Conservation (phyloP, 1,140 invertebrate species). For the Rhysida immarginata region DNA sequence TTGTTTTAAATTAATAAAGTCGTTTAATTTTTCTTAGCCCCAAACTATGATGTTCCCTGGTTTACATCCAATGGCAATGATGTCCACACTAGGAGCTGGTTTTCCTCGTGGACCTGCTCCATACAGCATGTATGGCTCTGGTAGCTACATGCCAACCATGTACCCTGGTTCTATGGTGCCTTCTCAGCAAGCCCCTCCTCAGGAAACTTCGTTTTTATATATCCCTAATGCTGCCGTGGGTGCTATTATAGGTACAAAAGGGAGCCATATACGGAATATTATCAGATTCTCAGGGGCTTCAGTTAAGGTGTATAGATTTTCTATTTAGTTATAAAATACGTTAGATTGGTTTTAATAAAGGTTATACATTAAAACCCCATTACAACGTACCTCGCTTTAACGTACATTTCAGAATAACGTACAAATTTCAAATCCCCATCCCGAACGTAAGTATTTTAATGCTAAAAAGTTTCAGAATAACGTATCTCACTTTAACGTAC, state of each 20-base stretch:
- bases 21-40: slow-evolving; percentile 43
- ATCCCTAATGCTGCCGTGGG: slow-evolving; percentile 95
- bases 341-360: no score
- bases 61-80: slow-evolving; percentile 89
- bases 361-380: no score
- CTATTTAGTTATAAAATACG: no score
- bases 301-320: slow-evolving; percentile 45
- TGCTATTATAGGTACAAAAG: slow-evolving; percentile 92
- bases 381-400: no score
- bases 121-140: slow-evolving; percentile 23
- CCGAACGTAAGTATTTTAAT: no score
- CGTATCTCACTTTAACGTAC: no score
- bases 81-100: slow-evolving; percentile 68
- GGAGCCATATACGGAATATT: slow-evolving; percentile 89
- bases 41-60: slow-evolving; percentile 89
- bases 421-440: no score
- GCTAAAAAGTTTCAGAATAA: no score
- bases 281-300: slow-evolving; percentile 89
- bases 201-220: slow-evolving; percentile 84
- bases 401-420: no score
- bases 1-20: slow-evolving; percentile 1
- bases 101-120: slow-evolving; percentile 40
- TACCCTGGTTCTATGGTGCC: slow-evolving; percentile 8
- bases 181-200: slow-evolving; percentile 29
- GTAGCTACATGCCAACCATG: slow-evolving; percentile 13